These are phyloP conservation scores for Odontomachus brunneus DNA, from an alignment of 1,140 invertebrate genomes.

Conservation along the genomic window DNA sequence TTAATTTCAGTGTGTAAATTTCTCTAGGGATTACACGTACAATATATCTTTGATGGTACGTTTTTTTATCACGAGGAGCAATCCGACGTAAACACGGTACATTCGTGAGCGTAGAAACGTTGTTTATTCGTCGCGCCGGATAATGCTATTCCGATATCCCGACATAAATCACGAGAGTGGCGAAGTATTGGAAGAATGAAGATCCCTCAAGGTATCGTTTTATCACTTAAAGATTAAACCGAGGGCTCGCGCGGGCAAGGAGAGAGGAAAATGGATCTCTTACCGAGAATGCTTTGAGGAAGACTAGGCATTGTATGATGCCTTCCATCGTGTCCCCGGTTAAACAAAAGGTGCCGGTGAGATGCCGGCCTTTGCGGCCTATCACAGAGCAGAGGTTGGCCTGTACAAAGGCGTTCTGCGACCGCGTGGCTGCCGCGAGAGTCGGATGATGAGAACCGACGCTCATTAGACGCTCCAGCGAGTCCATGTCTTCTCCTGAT, in stretches of 20 bases:
- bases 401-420: conserved; percentile 90
- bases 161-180: neutral
- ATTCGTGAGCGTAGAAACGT: too few relatives aligned
- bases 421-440: conserved; percentile 86
- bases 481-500: conserved; percentile 88
- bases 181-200: neutral
- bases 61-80: too few relatives aligned
- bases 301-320: conserved; percentile 96
- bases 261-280: conserved; percentile 80
- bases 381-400: conserved; percentile 91
- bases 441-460: conserved; percentile 88
- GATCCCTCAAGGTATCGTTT: neutral
- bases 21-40: too few relatives aligned
- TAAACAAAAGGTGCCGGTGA: conserved; percentile 94
- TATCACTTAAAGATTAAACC: neutral
- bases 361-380: conserved; percentile 91
- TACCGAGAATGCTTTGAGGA: conserved; percentile 96
- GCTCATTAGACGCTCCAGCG: conserved; percentile 91
- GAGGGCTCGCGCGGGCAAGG: neutral
- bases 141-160: neutral
- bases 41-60: too few relatives aligned
- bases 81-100: too few relatives aligned
- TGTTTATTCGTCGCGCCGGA: neutral
- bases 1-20: too few relatives aligned
- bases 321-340: conserved; percentile 96